Conservation (phyloP, 2,888 invertebrate species). For the Acronicta alni region DNA sequence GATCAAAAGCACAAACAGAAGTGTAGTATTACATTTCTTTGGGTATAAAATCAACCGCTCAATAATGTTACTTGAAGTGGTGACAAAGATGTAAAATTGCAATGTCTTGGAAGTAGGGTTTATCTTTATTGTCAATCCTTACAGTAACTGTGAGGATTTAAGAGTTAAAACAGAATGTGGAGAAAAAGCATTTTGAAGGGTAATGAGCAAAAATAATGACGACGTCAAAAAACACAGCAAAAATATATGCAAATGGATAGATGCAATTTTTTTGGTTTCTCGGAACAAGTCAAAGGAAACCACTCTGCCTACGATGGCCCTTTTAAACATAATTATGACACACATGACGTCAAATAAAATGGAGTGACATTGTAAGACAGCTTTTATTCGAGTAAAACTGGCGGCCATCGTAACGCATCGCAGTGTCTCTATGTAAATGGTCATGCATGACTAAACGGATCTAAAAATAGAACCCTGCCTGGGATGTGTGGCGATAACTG, state of each 20-base stretch:
- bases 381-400: slow-evolving; percentile 41
- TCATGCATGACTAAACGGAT: slow-evolving; percentile 74
- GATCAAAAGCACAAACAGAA: neutral
- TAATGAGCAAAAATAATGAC: slow-evolving; percentile 30
- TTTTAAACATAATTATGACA: slow-evolving; percentile 29
- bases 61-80: slow-evolving; percentile 9
- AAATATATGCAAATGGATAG: slow-evolving; percentile 13
- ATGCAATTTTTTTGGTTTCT: slow-evolving; percentile 24
- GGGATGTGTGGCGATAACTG: slow-evolving; percentile 79
- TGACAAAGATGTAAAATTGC: neutral
- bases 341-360: slow-evolving; percentile 9
- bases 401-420: slow-evolving; percentile 45
- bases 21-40: neutral
- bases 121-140: no score
- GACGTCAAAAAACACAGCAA: slow-evolving; percentile 24
- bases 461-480: slow-evolving; percentile 76
- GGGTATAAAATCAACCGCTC: slow-evolving; percentile 8
- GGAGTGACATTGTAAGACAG: slow-evolving; percentile 34
- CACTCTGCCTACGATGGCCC: slow-evolving; percentile 4
- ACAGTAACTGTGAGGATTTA: neutral
- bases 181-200: no score
- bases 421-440: slow-evolving; percentile 66
- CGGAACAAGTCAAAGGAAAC: slow-evolving; percentile 19
- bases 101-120: no score
- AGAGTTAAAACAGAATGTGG: slow-evolving; percentile 25